These are phyloP conservation scores for Emydocephalus ijimae DNA, from an alignment of 2,113 vertebrate genomes.

Conservation along the genomic window DNA sequence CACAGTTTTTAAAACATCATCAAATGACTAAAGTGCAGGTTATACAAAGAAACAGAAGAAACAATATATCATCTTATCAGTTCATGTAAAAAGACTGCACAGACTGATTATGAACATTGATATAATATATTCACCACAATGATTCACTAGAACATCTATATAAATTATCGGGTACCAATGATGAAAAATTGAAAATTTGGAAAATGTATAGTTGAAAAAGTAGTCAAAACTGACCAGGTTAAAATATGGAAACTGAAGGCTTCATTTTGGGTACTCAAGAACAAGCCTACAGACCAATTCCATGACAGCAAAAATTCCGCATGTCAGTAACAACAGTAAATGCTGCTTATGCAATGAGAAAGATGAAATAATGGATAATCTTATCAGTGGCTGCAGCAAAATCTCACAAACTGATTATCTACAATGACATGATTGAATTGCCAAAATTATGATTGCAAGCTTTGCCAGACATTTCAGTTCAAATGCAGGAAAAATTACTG, in stretches of 20 bases:
- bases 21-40: not conserved
- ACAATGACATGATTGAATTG: too few relatives aligned
- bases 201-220: not conserved
- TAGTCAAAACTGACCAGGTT: not conserved
- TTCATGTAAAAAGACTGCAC: not conserved
- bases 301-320: too few relatives aligned
- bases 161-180: not conserved
- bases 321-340: too few relatives aligned
- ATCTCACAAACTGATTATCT: too few relatives aligned
- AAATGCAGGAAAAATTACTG: too few relatives aligned
- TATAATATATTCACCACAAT: not conserved
- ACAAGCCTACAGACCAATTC: too few relatives aligned
- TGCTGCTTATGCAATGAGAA: too few relatives aligned
- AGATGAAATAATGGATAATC: too few relatives aligned
- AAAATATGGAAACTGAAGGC: not conserved
- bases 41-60: not conserved
- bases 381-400: too few relatives aligned
- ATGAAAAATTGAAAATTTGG: not conserved
- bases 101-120: not conserved
- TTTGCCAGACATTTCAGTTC: too few relatives aligned
- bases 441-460: too few relatives aligned
- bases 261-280: too few relatives aligned
- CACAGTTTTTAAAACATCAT: not conserved
- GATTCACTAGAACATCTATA: not conserved
- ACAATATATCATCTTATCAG: not conserved